Conservation (phyloP, 1,140 invertebrate genomes). For the Drosophila ironensis region DNA sequence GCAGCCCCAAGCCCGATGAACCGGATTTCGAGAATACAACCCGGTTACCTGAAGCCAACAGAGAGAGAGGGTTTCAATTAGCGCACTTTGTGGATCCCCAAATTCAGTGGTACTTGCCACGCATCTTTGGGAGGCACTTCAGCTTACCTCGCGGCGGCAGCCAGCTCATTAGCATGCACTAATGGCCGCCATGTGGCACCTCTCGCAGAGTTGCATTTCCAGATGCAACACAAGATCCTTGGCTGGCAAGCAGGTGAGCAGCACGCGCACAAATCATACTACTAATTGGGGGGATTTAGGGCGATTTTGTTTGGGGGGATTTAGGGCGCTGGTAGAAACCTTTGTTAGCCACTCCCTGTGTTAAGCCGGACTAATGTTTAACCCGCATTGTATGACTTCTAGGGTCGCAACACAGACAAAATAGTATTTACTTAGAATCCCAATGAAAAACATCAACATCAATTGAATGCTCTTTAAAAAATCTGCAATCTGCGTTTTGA, state of each 20-base stretch:
- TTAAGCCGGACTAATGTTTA: constrained; percentile 17
- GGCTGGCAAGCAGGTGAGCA: not conserved
- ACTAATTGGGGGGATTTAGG: constrained; percentile 19
- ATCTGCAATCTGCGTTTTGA: too few relatives aligned
- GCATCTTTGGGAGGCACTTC: not conserved
- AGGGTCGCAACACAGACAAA: too few relatives aligned
- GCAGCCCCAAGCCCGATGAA: constrained; percentile 17
- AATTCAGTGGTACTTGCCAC: constrained; percentile 22
- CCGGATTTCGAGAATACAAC: not conserved
- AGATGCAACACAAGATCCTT: constrained; percentile 10
- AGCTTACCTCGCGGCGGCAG: constrained; percentile 7
- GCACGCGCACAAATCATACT: constrained; percentile 25
- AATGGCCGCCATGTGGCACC: constrained; percentile 32
- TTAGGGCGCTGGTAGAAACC: too few relatives aligned
- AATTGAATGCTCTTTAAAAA: too few relatives aligned
- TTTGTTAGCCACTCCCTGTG: too few relatives aligned
- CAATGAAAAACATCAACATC: too few relatives aligned
- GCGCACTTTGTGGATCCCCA: constrained; percentile 16
- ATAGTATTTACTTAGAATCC: too few relatives aligned
- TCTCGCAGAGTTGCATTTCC: constrained; percentile 13
- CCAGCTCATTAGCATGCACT: constrained; percentile 46
- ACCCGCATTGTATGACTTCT: constrained; percentile 31
- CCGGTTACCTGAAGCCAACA: constrained; percentile 1
- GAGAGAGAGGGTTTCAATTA: constrained; percentile 34
- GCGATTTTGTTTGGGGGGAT: too few relatives aligned